A percentile compares a stretch with the other conserved stretches of the same genome.
These are phyloP conservation scores for Struthio camelus DNA, from an alignment of 2,113 vertebrate genomes.

Conservation along the genomic window DNA sequence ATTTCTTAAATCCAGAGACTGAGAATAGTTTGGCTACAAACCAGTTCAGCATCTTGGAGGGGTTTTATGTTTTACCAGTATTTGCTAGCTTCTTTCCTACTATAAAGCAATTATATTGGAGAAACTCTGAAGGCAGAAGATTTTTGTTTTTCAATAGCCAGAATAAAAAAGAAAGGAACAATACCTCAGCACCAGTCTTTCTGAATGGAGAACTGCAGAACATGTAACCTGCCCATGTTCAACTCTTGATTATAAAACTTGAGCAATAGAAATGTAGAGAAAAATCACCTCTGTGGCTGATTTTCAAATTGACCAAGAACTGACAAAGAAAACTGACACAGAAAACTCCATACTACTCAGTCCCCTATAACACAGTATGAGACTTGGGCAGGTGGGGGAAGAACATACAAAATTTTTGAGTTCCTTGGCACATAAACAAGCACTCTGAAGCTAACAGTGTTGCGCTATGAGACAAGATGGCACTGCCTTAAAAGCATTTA, in stretches of 20 bases:
- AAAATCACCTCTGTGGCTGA: not conserved
- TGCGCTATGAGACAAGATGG: not conserved
- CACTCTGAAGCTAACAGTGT: not conserved
- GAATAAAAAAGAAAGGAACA: not conserved
- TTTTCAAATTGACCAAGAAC: not conserved
- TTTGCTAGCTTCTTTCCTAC: not conserved
- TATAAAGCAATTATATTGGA: rapidly evolving
- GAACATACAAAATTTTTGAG: not conserved
- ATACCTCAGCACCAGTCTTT: not conserved
- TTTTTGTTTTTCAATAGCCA: not conserved
- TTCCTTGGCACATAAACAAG: not conserved
- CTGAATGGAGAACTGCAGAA: not conserved
- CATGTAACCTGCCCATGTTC: not conserved
- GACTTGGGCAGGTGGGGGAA: not conserved
- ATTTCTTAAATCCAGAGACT: not conserved
- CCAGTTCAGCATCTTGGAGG: not conserved
- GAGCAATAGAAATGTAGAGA: not conserved
- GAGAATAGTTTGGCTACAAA: not conserved
- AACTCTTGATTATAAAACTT: not conserved
- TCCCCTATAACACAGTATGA: not conserved
- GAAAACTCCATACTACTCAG: not conserved
- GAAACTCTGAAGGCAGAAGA: too few relatives aligned
- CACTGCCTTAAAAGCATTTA: not conserved
- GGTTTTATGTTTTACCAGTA: not conserved
- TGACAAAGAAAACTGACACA: not conserved